Evolutionary conservation across 2,113 vertebrate genomes (phyloP).

Genomic region (Promerops cafer): DNA sequence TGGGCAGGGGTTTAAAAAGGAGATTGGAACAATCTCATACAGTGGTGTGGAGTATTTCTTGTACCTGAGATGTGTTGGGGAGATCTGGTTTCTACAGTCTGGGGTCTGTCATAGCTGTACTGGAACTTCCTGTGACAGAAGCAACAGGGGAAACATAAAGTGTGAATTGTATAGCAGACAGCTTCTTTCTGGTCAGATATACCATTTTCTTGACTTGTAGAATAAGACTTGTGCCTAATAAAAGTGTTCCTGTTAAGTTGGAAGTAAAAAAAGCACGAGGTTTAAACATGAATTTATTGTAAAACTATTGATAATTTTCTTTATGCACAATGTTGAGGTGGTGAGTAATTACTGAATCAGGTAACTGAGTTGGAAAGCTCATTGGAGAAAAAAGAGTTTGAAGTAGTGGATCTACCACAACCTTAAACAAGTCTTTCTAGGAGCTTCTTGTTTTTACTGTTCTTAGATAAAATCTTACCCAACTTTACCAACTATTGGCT

Average conservation of each 20-base stretch:
- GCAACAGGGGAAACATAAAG: neutral
- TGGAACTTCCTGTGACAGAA: neutral
- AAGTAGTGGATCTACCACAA: neutral
- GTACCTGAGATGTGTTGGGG: neutral
- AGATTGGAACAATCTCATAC: neutral
- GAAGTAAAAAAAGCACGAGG: rapidly evolving
- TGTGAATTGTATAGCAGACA: neutral
- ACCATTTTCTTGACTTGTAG: neutral
- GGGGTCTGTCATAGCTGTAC: neutral
- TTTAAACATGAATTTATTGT: neutral
- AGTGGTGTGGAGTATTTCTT: neutral
- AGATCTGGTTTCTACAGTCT: neutral
- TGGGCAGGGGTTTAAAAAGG: neutral
- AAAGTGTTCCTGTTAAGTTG: neutral
- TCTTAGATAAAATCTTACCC: neutral
- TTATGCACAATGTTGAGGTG: neutral
- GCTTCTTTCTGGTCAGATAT: neutral
- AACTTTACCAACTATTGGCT: neutral
- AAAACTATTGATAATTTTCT: neutral
- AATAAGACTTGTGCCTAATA: neutral
- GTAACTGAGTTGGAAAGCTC: neutral
- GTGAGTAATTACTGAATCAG: neutral
- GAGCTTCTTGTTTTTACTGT: neutral
- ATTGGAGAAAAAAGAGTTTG: neutral
- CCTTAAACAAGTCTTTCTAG: neutral